These are phyloP conservation scores for Galeruca laticollis DNA, from an alignment of 2,888 invertebrate genomes.

Conservation along the genomic window DNA sequence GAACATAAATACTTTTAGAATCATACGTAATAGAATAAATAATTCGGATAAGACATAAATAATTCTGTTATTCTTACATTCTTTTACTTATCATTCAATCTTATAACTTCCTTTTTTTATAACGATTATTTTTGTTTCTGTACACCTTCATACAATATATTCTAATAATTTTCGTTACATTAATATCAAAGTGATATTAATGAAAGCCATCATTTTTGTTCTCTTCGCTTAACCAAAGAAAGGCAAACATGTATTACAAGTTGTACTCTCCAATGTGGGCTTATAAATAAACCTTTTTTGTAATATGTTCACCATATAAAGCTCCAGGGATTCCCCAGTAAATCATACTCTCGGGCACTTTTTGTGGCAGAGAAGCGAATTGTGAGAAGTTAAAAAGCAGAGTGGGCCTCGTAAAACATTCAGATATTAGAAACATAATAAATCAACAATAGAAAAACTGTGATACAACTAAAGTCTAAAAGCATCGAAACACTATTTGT, in stretches of 20 bases:
- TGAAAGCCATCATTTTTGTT: conserved; percentile 22
- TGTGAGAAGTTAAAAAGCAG: conserved; percentile 3
- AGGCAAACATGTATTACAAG: conserved; percentile 48
- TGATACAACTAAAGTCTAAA: too few relatives aligned
- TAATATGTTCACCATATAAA: conserved; percentile 56
- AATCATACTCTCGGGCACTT: conserved; percentile 49
- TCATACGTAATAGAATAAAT: too few relatives aligned
- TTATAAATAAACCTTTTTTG: conserved; percentile 52
- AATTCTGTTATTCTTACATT: not conserved
- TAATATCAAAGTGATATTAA: conserved; percentile 12
- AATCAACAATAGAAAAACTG: too few relatives aligned
- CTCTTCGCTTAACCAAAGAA: conserved; percentile 13
- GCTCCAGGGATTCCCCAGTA: conserved; percentile 51
- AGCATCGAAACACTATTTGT: too few relatives aligned
- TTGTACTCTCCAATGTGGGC: conserved; percentile 47
- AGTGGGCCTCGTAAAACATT: not conserved
- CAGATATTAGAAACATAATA: too few relatives aligned
- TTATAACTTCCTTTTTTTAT: not conserved
- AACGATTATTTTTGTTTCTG: not conserved
- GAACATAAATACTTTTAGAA: too few relatives aligned
- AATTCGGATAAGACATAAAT: too few relatives aligned
- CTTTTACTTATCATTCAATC: too few relatives aligned
- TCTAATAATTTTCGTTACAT: not conserved
- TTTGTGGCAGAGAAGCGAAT: conserved; percentile 24
- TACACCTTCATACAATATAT: not conserved